Conservation (phyloP, 2,797 vertebrate genomes). For the Anas acuta region DNA sequence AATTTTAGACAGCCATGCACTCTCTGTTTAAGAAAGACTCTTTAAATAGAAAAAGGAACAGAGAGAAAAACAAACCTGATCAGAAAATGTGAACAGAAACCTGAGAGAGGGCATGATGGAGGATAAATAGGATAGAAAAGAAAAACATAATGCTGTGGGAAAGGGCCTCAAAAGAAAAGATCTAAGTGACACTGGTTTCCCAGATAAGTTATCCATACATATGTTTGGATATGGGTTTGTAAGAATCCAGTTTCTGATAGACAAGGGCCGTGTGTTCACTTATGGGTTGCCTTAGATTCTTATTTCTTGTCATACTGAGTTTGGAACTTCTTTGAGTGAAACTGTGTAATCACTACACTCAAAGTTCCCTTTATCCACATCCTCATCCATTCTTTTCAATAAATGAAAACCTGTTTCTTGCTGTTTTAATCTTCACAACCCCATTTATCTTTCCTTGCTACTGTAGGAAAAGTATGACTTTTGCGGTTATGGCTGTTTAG, state of each 20-base stretch:
- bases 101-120: background rate
- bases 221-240: background rate
- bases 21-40: background rate
- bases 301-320: background rate
- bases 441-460: background rate
- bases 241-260: background rate
- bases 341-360: no score
- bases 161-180: background rate
- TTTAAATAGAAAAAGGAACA: background rate
- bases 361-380: background rate
- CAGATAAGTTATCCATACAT: background rate
- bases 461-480: background rate
- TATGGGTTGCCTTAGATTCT: background rate
- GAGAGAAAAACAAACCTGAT: background rate
- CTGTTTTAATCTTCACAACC: background rate
- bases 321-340: background rate
- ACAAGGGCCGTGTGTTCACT: background rate
- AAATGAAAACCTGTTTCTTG: background rate
- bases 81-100: background rate
- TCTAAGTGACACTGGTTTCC: background rate
- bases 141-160: background rate
- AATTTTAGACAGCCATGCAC: background rate
- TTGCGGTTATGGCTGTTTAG: background rate
- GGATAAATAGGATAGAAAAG: background rate
- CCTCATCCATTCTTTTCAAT: background rate